A percentile compares a stretch with the other conserved stretches of the same genome.
phyloP scores from a whole-genome alignment of 2,797 vertebrate genomes.

The Morus bassanus region DNA sequence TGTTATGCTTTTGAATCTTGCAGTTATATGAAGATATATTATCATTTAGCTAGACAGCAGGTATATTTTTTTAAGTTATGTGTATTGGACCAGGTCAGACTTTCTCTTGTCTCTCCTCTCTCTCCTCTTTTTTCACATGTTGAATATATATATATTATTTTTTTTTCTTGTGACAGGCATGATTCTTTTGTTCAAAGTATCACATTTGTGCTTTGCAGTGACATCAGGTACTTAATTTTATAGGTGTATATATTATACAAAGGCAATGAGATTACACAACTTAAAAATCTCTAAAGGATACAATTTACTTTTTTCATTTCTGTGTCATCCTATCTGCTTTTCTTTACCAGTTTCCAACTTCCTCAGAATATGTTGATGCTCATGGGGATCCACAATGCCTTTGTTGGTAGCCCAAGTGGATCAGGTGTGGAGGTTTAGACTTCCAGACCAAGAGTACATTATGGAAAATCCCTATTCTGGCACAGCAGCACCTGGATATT shows the following conservation, averaged over 20 bases:
- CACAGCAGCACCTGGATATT: not conserved
- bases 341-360: not conserved
- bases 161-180: not conserved
- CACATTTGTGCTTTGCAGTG: not conserved
- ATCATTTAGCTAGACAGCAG: not conserved
- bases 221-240: not conserved
- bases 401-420: not conserved
- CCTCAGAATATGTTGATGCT: not conserved
- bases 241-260: not conserved
- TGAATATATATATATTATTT: not conserved
- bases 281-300: not conserved
- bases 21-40: not conserved
- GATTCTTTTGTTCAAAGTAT: constrained; percentile 6
- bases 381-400: not conserved
- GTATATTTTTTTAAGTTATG: not conserved
- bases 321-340: not conserved
- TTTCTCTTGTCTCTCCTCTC: not conserved
- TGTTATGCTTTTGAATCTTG: not conserved
- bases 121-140: not conserved
- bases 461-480: not conserved
- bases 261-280: not conserved
- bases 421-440: not conserved
- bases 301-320: not conserved
- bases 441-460: not conserved
- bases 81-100: not conserved